phyloP scores from a whole-genome alignment of 2,888 invertebrate species.

The Tenodera sinensis region DNA sequence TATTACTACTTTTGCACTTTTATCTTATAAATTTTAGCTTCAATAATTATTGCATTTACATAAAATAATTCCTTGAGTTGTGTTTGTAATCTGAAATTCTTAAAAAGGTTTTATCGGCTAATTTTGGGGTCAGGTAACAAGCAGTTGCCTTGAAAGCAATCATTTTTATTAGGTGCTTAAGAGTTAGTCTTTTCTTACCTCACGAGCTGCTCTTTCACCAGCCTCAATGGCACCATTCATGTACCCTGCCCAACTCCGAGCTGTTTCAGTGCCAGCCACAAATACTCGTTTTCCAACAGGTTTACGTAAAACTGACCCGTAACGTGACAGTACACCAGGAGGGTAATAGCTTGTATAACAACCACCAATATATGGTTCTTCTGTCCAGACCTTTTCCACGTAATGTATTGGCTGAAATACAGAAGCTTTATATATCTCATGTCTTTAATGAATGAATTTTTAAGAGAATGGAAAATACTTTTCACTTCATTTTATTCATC shows the following conservation, averaged over 20 bases:
- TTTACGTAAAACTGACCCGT: conserved; percentile 28
- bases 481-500: not conserved
- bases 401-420: conserved; percentile 38
- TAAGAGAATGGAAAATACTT: no score
- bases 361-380: conserved; percentile 45
- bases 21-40: no score
- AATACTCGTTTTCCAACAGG: conserved; percentile 36
- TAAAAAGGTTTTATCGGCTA: no score
- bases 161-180: not conserved
- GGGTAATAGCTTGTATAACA: conserved; percentile 44
- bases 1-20: no score
- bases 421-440: not conserved
- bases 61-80: no score
- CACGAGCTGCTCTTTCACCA: conserved; percentile 38
- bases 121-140: not conserved
- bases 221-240: conserved; percentile 42
- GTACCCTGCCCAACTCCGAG: conserved; percentile 42
- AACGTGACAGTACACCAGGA: conserved; percentile 41
- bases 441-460: no score
- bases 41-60: no score
- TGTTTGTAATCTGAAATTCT: no score
- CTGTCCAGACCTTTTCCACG: conserved; percentile 45
- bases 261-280: conserved; percentile 43
- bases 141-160: not conserved
- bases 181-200: conserved; percentile 30